Conservation (phyloP, 2,888 invertebrate species). For the Agrotis segetum region DNA sequence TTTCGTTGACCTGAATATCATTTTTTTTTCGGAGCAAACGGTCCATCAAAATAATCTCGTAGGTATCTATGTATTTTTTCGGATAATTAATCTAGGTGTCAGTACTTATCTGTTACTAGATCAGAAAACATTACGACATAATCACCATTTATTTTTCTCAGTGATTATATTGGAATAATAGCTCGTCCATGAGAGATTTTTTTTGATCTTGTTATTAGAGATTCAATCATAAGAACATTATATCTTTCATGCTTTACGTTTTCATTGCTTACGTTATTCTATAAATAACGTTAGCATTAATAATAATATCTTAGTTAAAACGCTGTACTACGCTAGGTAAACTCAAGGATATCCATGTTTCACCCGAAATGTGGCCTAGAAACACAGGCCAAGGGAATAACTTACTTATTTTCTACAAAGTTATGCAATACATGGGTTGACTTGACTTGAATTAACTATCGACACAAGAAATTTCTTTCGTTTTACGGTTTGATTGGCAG, state of each 20-base stretch:
- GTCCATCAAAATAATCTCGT: not conserved
- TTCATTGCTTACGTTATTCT: too few species aligned
- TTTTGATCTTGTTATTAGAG: too few species aligned
- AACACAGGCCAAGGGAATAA: too few species aligned
- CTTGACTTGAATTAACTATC: not conserved
- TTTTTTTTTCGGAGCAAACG: constrained; percentile 7
- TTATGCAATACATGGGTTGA: not conserved
- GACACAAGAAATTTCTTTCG: not conserved
- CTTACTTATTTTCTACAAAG: not conserved
- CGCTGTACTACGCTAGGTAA: too few species aligned
- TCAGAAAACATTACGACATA: not conserved
- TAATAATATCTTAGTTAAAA: too few species aligned
- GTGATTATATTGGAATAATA: not conserved
- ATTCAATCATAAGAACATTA: too few species aligned
- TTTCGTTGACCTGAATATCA: constrained; percentile 20
- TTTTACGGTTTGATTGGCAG: not conserved
- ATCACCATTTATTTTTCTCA: not conserved
- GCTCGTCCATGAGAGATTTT: too few species aligned
- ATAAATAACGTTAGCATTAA: too few species aligned
- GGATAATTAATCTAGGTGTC: not conserved
- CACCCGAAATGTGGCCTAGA: too few species aligned
- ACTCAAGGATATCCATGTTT: too few species aligned
- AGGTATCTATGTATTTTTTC: not conserved
- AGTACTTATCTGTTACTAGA: not conserved
- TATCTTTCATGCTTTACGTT: too few species aligned